Percentiles rank a stretch among this genome's conserved stretches.
phyloP scores from a whole-genome alignment of 2,113 vertebrate species.

The Ptilorrhoa leucosticta region DNA sequence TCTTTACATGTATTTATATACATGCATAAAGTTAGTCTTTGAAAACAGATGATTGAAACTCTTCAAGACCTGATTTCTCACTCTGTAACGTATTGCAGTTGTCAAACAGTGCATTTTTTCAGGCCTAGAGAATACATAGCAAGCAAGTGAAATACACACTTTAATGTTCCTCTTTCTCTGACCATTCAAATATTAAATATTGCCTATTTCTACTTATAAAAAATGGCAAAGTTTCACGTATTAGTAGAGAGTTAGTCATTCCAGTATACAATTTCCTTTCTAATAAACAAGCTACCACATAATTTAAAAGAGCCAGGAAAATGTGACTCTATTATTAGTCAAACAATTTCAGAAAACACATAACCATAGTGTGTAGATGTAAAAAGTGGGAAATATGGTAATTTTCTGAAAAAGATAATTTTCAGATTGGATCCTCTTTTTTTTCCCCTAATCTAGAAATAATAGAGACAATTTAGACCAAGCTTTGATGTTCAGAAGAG shows the following conservation, averaged over 20 bases:
- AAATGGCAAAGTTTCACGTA: background rate
- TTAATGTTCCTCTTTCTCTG: background rate
- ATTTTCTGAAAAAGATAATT: background rate
- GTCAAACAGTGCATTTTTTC: background rate
- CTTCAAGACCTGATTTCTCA: background rate
- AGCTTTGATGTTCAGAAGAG: slow-evolving; percentile 43
- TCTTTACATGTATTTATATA: background rate
- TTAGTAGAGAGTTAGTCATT: background rate
- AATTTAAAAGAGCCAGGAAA: background rate
- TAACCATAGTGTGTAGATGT: background rate
- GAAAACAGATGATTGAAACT: background rate
- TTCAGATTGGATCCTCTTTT: background rate
- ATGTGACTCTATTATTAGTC: background rate
- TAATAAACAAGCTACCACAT: background rate
- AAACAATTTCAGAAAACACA: background rate
- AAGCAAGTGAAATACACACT: background rate
- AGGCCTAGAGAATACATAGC: background rate
- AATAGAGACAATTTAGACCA: slow-evolving; percentile 6
- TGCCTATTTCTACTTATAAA: background rate
- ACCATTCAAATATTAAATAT: background rate
- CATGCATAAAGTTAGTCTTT: background rate
- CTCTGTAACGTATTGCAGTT: background rate
- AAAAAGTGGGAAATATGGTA: background rate
- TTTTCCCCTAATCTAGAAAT: background rate
- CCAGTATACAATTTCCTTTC: background rate